Percentiles rank a stretch among this genome's conserved stretches.
phyloP scores from a whole-genome alignment of 2,113 vertebrate genomes.

The Nycticorax nycticorax region DNA sequence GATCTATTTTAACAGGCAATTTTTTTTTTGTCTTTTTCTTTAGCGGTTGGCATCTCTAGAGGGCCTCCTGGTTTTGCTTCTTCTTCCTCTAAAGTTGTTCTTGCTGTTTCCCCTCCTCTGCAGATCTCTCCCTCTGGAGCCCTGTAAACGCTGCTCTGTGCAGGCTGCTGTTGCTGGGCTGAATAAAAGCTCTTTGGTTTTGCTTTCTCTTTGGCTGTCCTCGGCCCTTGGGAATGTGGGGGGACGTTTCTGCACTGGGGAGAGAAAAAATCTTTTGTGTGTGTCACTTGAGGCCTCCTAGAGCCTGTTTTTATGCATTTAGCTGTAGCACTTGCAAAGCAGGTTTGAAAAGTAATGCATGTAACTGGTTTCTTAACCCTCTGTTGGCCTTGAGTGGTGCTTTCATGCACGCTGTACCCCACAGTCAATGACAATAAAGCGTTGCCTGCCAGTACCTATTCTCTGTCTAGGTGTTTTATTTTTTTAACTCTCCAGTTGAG shows the following conservation, averaged over 20 bases:
- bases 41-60: neutral
- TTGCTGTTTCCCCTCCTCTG: neutral
- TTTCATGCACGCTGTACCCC: neutral
- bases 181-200: neutral
- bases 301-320: neutral
- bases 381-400: neutral
- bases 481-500: neutral
- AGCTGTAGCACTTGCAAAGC: neutral
- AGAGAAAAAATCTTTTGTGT: neutral
- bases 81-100: neutral
- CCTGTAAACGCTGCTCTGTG: neutral
- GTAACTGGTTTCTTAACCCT: neutral
- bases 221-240: neutral
- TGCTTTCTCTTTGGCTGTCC: neutral
- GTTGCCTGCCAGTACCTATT: neutral
- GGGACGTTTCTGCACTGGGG: neutral
- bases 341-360: neutral
- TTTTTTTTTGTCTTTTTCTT: neutral
- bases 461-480: neutral
- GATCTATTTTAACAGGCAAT: neutral
- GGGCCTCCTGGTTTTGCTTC: neutral
- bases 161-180: neutral
- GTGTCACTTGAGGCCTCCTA: neutral
- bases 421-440: neutral
- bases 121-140: neutral